phyloP scores from a whole-genome alignment of 2,113 vertebrate genomes.

The Irena cyanogastra region DNA sequence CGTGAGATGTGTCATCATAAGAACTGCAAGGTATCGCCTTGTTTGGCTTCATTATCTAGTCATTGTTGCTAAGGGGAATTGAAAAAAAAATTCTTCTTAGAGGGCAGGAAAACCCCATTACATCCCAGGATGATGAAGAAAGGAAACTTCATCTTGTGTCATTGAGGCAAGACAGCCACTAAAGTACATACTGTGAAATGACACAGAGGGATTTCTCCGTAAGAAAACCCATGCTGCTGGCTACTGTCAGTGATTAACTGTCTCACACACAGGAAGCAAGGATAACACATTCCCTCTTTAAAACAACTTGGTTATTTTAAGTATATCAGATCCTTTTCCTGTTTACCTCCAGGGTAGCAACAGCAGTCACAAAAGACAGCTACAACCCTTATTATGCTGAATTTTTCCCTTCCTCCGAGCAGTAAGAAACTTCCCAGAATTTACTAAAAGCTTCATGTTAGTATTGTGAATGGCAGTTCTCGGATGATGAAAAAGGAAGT shows the following conservation, averaged over 20 bases:
- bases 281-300: constrained; percentile 18
- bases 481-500: neutral
- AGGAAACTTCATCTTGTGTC: constrained; percentile 55
- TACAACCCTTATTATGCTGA: neutral
- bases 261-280: constrained; percentile 53
- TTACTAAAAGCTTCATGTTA: neutral
- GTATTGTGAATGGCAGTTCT: neutral
- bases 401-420: neutral
- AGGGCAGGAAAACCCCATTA: constrained; percentile 60
- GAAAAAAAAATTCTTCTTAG: constrained; percentile 37
- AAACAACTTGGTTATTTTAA: neutral
- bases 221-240: neutral
- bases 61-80: neutral
- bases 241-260: constrained; percentile 60
- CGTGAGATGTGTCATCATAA: constrained; percentile 63
- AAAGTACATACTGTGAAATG: neutral
- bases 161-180: constrained; percentile 36
- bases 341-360: constrained; percentile 37
- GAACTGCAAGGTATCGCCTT: constrained; percentile 52
- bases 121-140: constrained; percentile 45
- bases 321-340: constrained; percentile 61
- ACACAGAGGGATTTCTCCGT: constrained; percentile 45
- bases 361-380: neutral
- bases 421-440: neutral
- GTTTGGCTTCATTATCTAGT: constrained; percentile 49